Evolutionary conservation across 2,113 vertebrate species (phyloP), one percentile per base, ranked within the genome.

Genomic region (Ophthalmolycus amberensis): DNA sequence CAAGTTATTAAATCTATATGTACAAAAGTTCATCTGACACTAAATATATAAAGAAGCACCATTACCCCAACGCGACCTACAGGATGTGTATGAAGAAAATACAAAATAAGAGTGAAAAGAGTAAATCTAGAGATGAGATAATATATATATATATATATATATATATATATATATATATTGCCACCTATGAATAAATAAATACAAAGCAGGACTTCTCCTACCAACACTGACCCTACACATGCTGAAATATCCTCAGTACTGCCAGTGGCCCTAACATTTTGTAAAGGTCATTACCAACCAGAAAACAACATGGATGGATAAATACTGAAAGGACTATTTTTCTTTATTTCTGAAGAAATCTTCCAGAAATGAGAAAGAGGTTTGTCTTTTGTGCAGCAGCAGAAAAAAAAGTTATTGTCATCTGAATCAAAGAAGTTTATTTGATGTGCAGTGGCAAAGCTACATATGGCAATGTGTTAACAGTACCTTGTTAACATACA

Each of bases 1-100:
- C 40, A 38, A 29, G 48, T 44, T 75, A 76, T 77, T 60, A 67
- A 69, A 64, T 44, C 10, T 72, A 9, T 12, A 27, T 42, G 3
- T 46, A 1, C 4, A 11, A 2, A 50, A 20, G 6, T 54, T 22
- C 11, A 44, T 46, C 18, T 10, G 2, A 69, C 37, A n/a, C 4
- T 20, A 48, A 3, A 32, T 29, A 65, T 4, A 74, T 3, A 0
- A 38, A 54, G 34, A 4, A 25, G 18, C 50, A 64, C 3, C 44
- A 50, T 50, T 11, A 34, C 6, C 18, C 22, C 1, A 50, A 27
- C 11, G 20, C 6, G 16, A 79, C 5, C 5, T 64, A 40, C 0
- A 48, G n/a, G 48, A 25, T 63, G 0, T 37, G 9, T 40, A 58
- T 22, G 48, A 54, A 34, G 1, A 27, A 50, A 10, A 15, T 44